Evolutionary conservation across 2,113 vertebrate species (phyloP).

Genomic region (Vombatus ursinus): DNA sequence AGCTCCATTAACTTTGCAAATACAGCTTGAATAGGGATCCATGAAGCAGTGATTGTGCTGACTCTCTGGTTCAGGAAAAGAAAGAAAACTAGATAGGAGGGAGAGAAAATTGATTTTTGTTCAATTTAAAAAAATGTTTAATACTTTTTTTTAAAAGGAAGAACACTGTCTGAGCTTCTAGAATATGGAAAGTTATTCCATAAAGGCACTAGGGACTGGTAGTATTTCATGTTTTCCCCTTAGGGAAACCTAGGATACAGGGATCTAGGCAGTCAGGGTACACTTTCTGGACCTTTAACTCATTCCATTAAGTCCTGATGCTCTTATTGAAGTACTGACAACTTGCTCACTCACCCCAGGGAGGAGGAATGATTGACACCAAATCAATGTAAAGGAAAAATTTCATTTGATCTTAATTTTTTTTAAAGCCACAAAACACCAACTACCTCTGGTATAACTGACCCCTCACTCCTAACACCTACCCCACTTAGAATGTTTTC

Average conservation of each 20-base stretch:
- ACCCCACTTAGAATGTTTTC: background rate
- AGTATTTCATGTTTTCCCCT: background rate
- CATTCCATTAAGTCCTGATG: background rate
- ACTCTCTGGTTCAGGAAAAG: background rate
- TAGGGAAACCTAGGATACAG: background rate
- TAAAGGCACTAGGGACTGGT: background rate
- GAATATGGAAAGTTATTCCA: background rate
- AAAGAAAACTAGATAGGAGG: background rate
- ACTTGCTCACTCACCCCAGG: background rate
- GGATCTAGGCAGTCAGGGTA: background rate
- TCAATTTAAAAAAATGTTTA: background rate
- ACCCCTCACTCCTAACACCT: background rate
- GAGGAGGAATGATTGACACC: slow-evolving; percentile 17
- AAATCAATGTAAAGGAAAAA: slow-evolving; percentile 12
- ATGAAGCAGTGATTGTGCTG: background rate
- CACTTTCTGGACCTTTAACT: background rate
- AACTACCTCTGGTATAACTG: background rate
- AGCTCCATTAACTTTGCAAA: background rate
- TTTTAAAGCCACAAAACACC: background rate
- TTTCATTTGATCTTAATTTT: background rate
- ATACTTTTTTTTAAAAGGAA: background rate
- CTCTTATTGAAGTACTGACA: slow-evolving; percentile 22
- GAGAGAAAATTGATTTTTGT: background rate
- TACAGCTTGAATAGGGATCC: background rate
- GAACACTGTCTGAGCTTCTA: background rate